Evolutionary conservation across 2,888 invertebrate genomes (phyloP).

Genomic region (Mactromeris polynyma): DNA sequence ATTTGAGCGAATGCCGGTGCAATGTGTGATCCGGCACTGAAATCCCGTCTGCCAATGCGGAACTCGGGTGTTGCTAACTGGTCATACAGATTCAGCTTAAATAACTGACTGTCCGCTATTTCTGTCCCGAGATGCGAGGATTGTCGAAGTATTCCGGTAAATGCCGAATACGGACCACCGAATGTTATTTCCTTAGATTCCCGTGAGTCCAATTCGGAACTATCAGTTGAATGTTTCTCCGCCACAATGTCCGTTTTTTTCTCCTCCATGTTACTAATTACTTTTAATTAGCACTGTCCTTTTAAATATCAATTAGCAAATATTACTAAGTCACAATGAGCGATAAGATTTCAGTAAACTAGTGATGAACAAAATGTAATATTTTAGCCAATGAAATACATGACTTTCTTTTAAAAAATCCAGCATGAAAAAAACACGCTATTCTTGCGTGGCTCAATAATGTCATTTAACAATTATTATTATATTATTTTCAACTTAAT

Average conservation of each 20-base stretch:
- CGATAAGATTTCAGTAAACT: too few species aligned
- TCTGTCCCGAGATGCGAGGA: neutral
- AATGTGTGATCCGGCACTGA: slow-evolving; percentile 48
- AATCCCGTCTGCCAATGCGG: neutral
- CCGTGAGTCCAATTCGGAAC: neutral
- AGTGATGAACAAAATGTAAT: too few species aligned
- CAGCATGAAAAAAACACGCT: too few species aligned
- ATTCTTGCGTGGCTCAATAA: too few species aligned
- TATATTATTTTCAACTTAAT: too few species aligned
- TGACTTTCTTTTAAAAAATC: too few species aligned
- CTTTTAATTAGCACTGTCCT: too few species aligned
- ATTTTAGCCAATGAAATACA: too few species aligned
- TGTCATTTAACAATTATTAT: too few species aligned
- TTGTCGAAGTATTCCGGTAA: slow-evolving; percentile 43
- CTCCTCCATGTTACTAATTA: neutral
- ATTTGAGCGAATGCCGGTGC: slow-evolving; percentile 70
- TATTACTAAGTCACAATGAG: too few species aligned
- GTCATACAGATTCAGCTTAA: slow-evolving; percentile 6
- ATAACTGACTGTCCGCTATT: neutral
- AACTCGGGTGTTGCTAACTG: slow-evolving; percentile 25
- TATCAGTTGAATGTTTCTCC: neutral
- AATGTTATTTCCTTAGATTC: slow-evolving; percentile 14
- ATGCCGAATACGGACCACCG: slow-evolving; percentile 66
- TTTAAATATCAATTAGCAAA: too few species aligned
- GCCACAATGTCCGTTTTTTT: neutral